Evolutionary conservation across 1,140 invertebrate species (phyloP).

Genomic region (Zaprionus ghesquierei): DNA sequence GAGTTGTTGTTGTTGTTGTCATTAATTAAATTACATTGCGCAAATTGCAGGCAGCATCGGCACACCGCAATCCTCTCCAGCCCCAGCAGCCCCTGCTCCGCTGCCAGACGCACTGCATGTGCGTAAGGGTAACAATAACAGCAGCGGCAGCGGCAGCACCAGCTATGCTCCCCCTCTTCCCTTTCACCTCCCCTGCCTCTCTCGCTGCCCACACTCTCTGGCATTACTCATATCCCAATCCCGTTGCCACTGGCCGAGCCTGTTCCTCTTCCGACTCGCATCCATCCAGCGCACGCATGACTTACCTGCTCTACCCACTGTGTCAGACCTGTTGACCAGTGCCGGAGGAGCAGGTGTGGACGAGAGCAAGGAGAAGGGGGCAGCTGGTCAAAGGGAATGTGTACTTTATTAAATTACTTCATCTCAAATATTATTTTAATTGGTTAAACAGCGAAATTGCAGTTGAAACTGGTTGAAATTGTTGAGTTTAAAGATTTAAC

Average conservation of each 20-base stretch:
- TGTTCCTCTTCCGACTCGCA: conserved; percentile 2
- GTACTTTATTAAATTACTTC: conserved; percentile 3
- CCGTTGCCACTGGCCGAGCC: neutral
- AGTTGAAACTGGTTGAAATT: neutral
- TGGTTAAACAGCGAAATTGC: neutral
- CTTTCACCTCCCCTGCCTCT: neutral
- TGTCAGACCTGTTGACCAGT: neutral
- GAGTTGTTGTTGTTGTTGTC: conserved; percentile 63
- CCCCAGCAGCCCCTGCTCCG: neutral
- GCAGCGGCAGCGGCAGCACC: conserved; percentile 24
- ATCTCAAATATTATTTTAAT: conserved; percentile 1
- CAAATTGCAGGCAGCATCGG: conserved; percentile 67
- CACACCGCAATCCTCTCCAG: conserved; percentile 2
- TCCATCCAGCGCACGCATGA: conserved; percentile 6
- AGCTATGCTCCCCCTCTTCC: conserved; percentile 15
- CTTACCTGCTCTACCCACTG: neutral
- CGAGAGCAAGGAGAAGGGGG: neutral
- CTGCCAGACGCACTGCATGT: neutral
- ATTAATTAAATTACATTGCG: conserved; percentile 82
- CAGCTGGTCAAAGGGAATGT: neutral
- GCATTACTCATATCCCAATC: conserved; percentile 15
- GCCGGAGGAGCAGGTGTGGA: neutral
- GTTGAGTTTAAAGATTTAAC: neutral
- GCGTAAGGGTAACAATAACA: conserved; percentile 23
- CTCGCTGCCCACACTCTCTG: neutral